Evolutionary conservation across 30 jellyfish, hydroid and myxozoan genomes (phyloP).

Genomic region (Chrysaora quinquecirrha): DNA sequence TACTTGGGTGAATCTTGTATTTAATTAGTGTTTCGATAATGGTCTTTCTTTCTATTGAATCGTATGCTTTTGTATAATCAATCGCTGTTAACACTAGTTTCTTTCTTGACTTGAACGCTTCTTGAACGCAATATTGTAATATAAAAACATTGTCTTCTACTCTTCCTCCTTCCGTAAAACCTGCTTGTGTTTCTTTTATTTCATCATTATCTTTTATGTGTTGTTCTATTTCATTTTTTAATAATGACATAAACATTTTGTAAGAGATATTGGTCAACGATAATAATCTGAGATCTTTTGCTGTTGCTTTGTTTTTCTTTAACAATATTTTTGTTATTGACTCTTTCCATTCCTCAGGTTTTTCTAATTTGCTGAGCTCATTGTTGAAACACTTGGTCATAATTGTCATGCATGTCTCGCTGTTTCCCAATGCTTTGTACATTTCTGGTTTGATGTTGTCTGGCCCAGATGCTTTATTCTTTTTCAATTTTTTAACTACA

Average conservation of each 20-base stretch:
- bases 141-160: background rate
- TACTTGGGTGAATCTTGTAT: background rate
- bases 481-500: background rate
- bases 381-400: background rate
- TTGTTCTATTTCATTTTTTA: background rate
- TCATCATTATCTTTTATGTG: background rate
- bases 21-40: background rate
- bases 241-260: background rate
- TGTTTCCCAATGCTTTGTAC: background rate
- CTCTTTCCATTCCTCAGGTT: background rate
- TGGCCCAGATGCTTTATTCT: background rate
- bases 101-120: background rate
- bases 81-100: background rate
- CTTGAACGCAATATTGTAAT: background rate
- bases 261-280: background rate
- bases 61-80: background rate
- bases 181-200: background rate
- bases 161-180: background rate
- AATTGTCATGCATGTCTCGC: background rate
- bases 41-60: background rate
- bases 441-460: slow-evolving; percentile 10
- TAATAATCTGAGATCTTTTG: background rate
- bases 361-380: too few species aligned
- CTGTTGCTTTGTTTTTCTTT: background rate
- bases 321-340: background rate